Evolutionary conservation across 2,888 invertebrate species (phyloP), one percentile per base, ranked within the genome.

Genomic region (Pycnomerus fuliginosus): DNA sequence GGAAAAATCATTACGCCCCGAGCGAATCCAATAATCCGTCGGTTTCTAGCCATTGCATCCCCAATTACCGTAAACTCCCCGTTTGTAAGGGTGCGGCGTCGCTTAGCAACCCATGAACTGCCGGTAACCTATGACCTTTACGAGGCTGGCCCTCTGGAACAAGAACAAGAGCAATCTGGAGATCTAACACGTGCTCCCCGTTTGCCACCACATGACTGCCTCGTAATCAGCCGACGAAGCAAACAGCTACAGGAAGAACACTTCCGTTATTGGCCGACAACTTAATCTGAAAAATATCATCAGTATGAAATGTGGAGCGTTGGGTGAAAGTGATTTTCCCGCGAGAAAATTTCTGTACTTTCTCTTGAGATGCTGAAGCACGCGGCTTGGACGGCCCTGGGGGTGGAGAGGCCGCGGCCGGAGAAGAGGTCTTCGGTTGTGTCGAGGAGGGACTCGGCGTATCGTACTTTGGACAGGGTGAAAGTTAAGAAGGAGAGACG

Each of bases 291-390:
- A 23, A 23, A 23, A n/a, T 4, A 2, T 10, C 11, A 11, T 23
- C 11, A 10, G 4, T 20, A 10, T 23, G 23, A 23, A 11, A 11
- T 23, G 23, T 23, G 2, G 4, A 3, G 23, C 11, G 23, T 23
- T 10, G 23, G 4, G 28, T 13, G 12, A 28, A 20, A 20, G 20
- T 8, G 20, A 20, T 8, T 20, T 20, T 20, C 20, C 20, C 20
- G 5, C 20, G 5, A 7, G 8, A 20, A 20, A 8, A 20, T 20
- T 20, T 20, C 20, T 8, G 20, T 20, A 20, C 16, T 31, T 14
- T 16, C 10, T 14, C 12, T 23, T 7, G 63, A 59, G 55, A 71
- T 71, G 71, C 61, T 71, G 48, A 71, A 71, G 61, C 70, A 71
- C 64, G 65, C 64, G 8, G 40, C 62, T 15, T 58, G 58, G 37